Evolutionary conservation across 2,797 vertebrate species (phyloP).

Genomic region (Mus caroli): DNA sequence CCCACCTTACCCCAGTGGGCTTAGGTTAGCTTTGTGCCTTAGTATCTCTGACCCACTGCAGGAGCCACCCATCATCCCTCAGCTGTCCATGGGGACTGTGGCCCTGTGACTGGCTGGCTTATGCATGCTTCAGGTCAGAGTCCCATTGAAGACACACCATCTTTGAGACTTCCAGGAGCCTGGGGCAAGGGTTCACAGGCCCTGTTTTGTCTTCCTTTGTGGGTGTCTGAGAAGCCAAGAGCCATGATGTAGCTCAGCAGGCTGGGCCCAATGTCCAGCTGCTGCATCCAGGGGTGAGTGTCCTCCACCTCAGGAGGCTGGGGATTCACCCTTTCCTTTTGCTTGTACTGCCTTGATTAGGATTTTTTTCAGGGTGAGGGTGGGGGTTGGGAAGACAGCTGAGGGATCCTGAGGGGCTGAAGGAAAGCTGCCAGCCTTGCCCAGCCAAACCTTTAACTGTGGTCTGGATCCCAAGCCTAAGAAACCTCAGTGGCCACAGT

Average conservation of each 20-base stretch:
- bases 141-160: not conserved
- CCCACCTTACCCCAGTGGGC: conserved; percentile 61
- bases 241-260: not conserved
- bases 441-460: too few species aligned
- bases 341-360: not conserved
- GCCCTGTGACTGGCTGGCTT: not conserved
- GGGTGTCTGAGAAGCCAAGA: not conserved
- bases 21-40: conserved; percentile 84
- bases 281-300: conserved; percentile 15
- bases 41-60: conserved; percentile 55
- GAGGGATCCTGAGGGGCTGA: not conserved
- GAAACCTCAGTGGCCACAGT: not conserved
- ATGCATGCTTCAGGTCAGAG: not conserved
- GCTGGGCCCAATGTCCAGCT: not conserved
- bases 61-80: not conserved
- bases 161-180: conserved; percentile 8
- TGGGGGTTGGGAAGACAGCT: not conserved
- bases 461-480: not conserved
- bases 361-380: not conserved
- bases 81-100: not conserved
- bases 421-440: not conserved
- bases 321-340: not conserved
- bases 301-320: not conserved
- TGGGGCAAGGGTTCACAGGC: not conserved
- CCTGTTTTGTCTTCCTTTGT: not conserved